Evolutionary conservation across 2,113 vertebrate genomes (phyloP), one percentile per base, ranked within the genome.

Genomic region (Morone saxatilis): DNA sequence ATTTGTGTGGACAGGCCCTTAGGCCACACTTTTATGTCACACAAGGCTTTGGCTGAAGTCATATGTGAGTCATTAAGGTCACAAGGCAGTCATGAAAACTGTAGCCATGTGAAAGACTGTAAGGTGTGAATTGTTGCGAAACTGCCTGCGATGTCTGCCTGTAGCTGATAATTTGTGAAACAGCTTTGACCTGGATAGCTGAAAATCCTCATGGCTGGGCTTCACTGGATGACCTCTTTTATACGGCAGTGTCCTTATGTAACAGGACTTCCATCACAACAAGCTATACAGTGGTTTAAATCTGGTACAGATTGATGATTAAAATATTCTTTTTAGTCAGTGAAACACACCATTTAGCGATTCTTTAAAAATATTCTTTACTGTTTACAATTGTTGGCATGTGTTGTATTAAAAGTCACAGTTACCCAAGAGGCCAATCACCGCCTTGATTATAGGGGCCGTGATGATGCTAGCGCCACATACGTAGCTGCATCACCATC

Each of bases 51-150:
- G 66, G 20, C 20, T 38, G 61, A 82, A 43, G 76, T 71, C 66
- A 71, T 22, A 43, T 22, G 17, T 66, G 73, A 59, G 41, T 71
- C 68, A 51, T 78, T 70, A 45, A 65, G 57, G 75, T 73, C 71
- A 82, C 4, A 20, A 65, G 56, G 9, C 17, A 59, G 70, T 54
- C 36, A 53, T 16, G 45, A 67, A 31, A 72, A 56, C 5, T 38
- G 69, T 20, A 51, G 36, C 25, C 13, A 13, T 71, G 25, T 51
- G 25, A 72, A 84, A 65, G 31, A 74, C n/a, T 43, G 57, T 4
- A 16, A 83, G 65, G 75, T 80, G 70, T 86, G 56, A 86, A 71
- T 16, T 36, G 38, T 56, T 71, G 77, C 17, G 48, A 69, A 74
- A 78, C 16, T 73, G 50, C 14, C 57, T 67, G 13, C 19, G 3